phyloP scores from a whole-genome alignment of 1,140 invertebrate genomes.

The Coptotermes formosanus region DNA sequence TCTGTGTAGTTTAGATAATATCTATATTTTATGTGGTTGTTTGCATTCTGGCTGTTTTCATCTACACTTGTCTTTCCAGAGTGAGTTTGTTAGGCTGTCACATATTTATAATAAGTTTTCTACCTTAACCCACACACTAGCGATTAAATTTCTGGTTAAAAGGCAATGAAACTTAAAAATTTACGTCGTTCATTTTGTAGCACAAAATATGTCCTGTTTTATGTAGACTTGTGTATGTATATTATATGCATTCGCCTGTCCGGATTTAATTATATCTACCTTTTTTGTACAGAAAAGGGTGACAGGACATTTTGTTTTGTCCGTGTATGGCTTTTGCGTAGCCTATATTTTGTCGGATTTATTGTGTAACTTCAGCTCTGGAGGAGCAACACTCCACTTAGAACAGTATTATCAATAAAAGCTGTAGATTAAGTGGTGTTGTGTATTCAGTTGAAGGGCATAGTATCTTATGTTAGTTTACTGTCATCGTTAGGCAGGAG shows the following conservation, averaged over 20 bases:
- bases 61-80: too few relatives aligned
- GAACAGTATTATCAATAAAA: not conserved
- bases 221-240: not conserved
- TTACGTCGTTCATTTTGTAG: not conserved
- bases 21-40: too few relatives aligned
- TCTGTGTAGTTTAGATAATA: too few relatives aligned
- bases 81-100: too few relatives aligned
- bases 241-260: not conserved
- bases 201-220: not conserved
- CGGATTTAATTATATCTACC: not conserved
- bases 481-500: not conserved
- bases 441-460: not conserved
- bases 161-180: not conserved
- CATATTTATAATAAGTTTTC: not conserved
- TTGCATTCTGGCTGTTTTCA: too few relatives aligned
- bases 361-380: not conserved
- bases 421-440: not conserved
- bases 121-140: not conserved
- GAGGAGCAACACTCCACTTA: not conserved
- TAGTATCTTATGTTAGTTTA: not conserved
- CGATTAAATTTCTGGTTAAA: not conserved
- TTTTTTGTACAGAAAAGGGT: not conserved
- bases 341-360: too few relatives aligned
- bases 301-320: not conserved
- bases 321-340: too few relatives aligned